Base-by-base conservation (phyloP, 2,888 invertebrate genomes). In the Philaethria dido region DNA sequence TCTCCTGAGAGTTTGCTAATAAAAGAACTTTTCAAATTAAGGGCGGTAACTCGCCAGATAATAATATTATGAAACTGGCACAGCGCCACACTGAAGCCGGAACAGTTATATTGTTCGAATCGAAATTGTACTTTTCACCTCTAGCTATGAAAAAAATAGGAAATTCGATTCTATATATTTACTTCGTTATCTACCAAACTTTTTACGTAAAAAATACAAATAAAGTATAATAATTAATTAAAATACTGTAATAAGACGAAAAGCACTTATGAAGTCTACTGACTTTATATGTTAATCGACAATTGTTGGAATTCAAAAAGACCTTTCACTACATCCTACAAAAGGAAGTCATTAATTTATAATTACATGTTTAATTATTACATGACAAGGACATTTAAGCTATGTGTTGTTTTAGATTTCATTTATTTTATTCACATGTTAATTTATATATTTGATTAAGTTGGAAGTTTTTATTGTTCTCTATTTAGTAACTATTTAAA, bases 21-120 rank as follows among this genome's bases (percentile, higher is more conserved):
- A 74, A 73, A 70, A 70, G 45, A 73, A 74, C 69, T 73, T 73
- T 75, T 72, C 69, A 69, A 72, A 74, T 74, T 72, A 72, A 65
- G 67, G 54, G 68, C 62, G 48, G 54, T 54, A 66, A 66, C 62
- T 63, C 61, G 54, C 66, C 60, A 68, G 57, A 71, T 62, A 61
- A 66, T 62, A 65, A 65, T 61, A 63, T 65, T 64, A 45, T 57
- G 62, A 65, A 66, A 57, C 47, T 65, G 62, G 54, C 54, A 65
- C 50, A 47, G 45, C 33, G 29, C 63, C 57, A 61, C 33, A 62
- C 18, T 42, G 29, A 48, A 20, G 9, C 16, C 36, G 39, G 25
- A 47, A 64, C 36, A 16, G 25, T 45, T 47, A 45, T 14, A 54
- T 45, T 39, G 22, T 25, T 39, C 5, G 13, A 50, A 36, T 22